Conservation (phyloP, 92 coral and sea anemone species). For the Hydrozoanthus gracilis region DNA sequence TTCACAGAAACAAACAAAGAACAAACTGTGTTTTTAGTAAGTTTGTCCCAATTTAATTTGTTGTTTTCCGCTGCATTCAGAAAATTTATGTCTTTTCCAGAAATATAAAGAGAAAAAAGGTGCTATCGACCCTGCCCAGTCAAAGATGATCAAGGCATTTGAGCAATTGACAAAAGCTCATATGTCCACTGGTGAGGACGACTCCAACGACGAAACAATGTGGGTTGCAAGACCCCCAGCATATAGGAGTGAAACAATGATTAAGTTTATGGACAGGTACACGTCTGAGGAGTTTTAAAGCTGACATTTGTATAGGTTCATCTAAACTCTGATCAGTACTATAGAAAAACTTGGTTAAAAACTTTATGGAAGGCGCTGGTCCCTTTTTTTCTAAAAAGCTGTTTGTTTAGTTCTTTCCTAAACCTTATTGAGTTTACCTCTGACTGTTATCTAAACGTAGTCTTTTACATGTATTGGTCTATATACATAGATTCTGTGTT, state of each 20-base stretch:
- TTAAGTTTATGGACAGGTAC: constrained; percentile 11
- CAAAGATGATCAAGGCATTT: constrained; percentile 10
- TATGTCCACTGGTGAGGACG: constrained; percentile 28
- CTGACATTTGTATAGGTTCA: background rate
- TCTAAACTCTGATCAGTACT: background rate
- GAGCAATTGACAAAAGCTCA: background rate
- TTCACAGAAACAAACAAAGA: background rate
- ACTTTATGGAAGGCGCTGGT: no score
- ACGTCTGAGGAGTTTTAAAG: background rate
- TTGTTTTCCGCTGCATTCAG: background rate
- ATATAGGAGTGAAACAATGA: constrained; percentile 33
- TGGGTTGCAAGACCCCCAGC: constrained; percentile 31
- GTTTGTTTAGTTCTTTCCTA: no score
- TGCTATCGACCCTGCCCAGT: background rate
- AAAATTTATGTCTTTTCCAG: background rate
- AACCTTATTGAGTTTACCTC: no score
- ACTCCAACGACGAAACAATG: background rate
- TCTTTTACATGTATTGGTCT: no score
- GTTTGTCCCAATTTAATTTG: background rate
- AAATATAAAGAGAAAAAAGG: background rate
- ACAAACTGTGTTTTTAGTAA: background rate
- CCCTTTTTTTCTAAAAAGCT: no score
- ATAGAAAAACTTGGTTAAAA: background rate
- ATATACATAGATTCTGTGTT: no score
- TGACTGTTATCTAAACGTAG: no score